Evolutionary conservation across 2,113 vertebrate genomes (phyloP).

Genomic region (Cnemophilus loriae): DNA sequence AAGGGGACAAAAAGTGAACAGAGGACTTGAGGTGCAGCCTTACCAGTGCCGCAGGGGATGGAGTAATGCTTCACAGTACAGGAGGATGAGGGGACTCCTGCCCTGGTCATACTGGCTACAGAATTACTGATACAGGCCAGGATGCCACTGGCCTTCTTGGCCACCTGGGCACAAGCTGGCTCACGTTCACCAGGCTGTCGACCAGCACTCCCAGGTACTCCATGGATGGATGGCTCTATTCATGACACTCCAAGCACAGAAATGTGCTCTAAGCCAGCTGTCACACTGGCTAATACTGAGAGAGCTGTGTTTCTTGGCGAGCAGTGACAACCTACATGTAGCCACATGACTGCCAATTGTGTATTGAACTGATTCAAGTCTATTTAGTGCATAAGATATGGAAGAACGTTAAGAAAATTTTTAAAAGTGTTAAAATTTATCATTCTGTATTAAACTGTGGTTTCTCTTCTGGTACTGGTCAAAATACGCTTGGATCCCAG

Average conservation of each 20-base stretch:
- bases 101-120: background rate
- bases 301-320: background rate
- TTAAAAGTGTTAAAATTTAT: background rate
- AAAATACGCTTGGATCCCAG: background rate
- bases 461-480: background rate
- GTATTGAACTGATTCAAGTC: background rate
- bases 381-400: background rate
- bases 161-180: background rate
- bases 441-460: background rate
- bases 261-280: background rate
- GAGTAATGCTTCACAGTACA: background rate
- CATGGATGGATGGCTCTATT: background rate
- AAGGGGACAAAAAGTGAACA: background rate
- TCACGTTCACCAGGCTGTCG: rapidly evolving
- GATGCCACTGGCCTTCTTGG: background rate
- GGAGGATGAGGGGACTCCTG: background rate
- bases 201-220: background rate
- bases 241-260: background rate
- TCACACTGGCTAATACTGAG: background rate
- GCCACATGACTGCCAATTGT: background rate
- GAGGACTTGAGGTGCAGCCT: background rate
- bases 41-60: rapidly evolving
- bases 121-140: background rate
- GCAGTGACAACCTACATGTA: background rate
- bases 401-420: background rate